Base-by-base conservation (phyloP, 2,888 invertebrate species). In the Timema cristinae region DNA sequence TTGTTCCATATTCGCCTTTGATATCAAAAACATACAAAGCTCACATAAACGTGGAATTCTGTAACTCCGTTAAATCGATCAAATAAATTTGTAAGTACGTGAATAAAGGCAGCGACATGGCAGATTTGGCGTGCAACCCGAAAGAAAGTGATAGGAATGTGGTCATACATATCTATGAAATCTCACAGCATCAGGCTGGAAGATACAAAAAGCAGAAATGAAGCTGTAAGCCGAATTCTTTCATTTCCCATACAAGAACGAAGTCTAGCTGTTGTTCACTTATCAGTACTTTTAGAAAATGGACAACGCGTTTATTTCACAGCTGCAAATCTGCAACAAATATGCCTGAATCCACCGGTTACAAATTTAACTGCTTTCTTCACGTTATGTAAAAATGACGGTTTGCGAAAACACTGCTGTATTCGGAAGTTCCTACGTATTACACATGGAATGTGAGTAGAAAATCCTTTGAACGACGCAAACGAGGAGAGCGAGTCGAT, bases 1-100 rank as follows among this genome's bases (percentile, higher is more conserved):
- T 79, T 51, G 81, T 81, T 9, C 79, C 79, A 15, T 49, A 69
- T 69, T 61, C 11, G 48, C 59, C 61, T 59, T 61, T 69, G 61
- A 4, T 69, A 61, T 61, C 2, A 69, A 69, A 69, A 69, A 67
- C 7, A 51, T 15, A 54, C 48, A 67, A 50, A 54, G 54, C n/a
- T 2, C 54, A 54, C 54, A 54, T 54, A 54, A 79, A 79, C 72
- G 76, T 77, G 15, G 77, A 79, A 73, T 75, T 71, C 52, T 79
- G 32, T 32, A 32, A 32, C 32, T 32, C 32, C 32, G 32, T 32
- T 32, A 32, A 32, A 32, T 32, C 32, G 79, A 9, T 79, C 52
- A 79, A 79, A 75, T 78, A 78, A 66, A 63, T 80, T 11, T 75
- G 72, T 66, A 78, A 32, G 32, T 32, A 32, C 32, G 32, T 32